A percentile compares a stretch with the other conserved stretches of the same genome.
Conservation (phyloP, 2,888 invertebrate genomes). For the Eutolmus rufibarbis region DNA sequence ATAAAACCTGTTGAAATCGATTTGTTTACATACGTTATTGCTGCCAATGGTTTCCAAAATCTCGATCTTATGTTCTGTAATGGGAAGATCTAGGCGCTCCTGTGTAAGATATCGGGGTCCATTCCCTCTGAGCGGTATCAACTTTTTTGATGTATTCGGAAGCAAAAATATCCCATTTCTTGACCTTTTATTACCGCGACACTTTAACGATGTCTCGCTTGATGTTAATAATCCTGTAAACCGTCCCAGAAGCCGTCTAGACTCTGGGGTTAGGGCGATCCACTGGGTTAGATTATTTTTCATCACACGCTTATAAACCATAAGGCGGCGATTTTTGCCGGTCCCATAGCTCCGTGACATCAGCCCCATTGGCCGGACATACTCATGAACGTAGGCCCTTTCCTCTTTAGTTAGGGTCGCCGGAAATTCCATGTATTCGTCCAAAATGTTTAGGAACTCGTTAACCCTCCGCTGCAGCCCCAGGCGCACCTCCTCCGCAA, state of each 20-base stretch:
- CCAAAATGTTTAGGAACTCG: neutral
- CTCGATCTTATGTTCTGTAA: neutral
- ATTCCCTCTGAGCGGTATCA: neutral
- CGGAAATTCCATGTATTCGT: slow-evolving; percentile 3
- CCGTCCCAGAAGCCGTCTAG: neutral
- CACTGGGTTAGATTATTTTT: neutral
- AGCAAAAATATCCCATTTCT: neutral
- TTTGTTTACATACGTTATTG: slow-evolving; percentile 12
- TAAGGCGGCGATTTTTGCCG: slow-evolving; percentile 4
- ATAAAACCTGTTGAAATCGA: slow-evolving; percentile 36
- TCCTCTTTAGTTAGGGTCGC: neutral
- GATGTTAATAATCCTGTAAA: neutral
- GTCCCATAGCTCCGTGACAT: slow-evolving; percentile 1
- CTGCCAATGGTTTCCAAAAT: slow-evolving; percentile 16
- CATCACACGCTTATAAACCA: neutral
- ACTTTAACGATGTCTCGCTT: neutral
- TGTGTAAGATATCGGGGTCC: neutral
- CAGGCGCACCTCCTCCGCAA: neutral
- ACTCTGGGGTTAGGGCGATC: neutral
- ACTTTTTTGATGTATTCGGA: neutral
- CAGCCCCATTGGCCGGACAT: neutral
- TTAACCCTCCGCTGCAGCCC: neutral
- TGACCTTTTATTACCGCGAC: neutral
- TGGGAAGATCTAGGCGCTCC: neutral
- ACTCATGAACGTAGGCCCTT: slow-evolving; percentile 21